Percentiles rank a stretch among this genome's conserved stretches.
Evolutionary conservation across 2,888 invertebrate species (phyloP).

Genomic region (Prenolepis imparis): DNA sequence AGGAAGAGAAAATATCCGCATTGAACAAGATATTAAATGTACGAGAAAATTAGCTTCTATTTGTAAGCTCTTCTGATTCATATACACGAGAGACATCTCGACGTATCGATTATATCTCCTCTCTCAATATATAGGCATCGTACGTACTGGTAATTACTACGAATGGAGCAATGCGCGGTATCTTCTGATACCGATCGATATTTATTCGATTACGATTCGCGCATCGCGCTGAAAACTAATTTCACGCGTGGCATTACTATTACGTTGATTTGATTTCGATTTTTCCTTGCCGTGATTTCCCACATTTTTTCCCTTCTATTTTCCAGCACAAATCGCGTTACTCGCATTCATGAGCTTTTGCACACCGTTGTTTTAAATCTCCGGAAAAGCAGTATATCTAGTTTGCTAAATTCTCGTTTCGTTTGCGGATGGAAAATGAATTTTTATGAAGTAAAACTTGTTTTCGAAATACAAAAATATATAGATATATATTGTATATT

Average conservation of each 20-base stretch:
- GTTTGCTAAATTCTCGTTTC: conserved; percentile 67
- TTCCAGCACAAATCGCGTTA: conserved; percentile 58
- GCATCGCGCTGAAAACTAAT: conserved; percentile 64
- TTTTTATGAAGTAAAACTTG: conserved; percentile 58
- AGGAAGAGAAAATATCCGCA: neutral
- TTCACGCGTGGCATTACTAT: conserved; percentile 67
- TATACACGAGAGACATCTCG: neutral
- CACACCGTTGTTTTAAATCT: conserved; percentile 62
- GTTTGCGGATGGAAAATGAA: conserved; percentile 53
- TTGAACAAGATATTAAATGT: neutral
- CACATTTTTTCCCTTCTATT: conserved; percentile 41
- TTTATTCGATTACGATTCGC: conserved; percentile 59
- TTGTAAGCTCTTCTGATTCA: neutral
- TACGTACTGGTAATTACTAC: conserved; percentile 31
- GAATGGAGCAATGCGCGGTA: conserved; percentile 40
- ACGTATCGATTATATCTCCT: conserved; percentile 40
- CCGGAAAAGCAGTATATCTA: conserved; percentile 71
- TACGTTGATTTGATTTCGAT: conserved; percentile 67
- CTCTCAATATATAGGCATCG: conserved; percentile 8
- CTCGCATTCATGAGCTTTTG: conserved; percentile 49
- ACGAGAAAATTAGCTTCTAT: conserved; percentile 22
- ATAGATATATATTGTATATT: neutral
- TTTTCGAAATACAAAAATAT: conserved; percentile 20
- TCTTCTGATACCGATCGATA: conserved; percentile 59
- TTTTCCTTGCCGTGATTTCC: conserved; percentile 56